phyloP scores from a whole-genome alignment of 2,888 invertebrate genomes.

The Rhamnusium bicolor region DNA sequence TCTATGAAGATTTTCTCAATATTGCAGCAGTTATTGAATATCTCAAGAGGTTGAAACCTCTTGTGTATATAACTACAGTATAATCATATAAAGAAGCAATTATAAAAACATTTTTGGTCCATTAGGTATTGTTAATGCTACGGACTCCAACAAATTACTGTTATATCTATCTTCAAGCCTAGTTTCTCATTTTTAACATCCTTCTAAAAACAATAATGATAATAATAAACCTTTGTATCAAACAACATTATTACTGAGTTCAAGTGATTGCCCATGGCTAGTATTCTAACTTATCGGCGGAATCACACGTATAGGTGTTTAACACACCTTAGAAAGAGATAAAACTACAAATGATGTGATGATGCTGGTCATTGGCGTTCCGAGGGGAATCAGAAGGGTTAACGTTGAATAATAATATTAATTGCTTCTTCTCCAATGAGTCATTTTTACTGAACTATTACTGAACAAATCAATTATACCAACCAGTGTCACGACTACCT shows the following conservation, averaged over 20 bases:
- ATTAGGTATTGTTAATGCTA: not conserved
- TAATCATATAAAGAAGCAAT: not conserved
- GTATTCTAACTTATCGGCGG: not conserved
- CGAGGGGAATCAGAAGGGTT: not conserved
- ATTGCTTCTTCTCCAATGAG: not conserved
- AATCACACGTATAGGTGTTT: conserved; percentile 9
- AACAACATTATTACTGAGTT: conserved; percentile 15
- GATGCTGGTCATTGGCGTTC: conserved; percentile 14
- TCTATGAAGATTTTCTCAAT: not conserved
- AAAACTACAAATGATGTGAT: conserved; percentile 15
- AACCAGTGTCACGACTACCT: no score
- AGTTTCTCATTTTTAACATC: not conserved
- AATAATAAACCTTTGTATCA: conserved; percentile 19
- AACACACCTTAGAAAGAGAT: conserved; percentile 20
- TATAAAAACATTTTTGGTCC: not conserved
- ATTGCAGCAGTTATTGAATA: not conserved
- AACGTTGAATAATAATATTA: conserved; percentile 1
- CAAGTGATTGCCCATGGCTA: conserved; percentile 15
- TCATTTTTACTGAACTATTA: no score
- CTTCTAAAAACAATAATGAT: conserved; percentile 18
- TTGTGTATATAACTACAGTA: not conserved
- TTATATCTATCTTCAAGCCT: not conserved
- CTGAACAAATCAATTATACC: no score
- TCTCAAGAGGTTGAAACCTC: not conserved
- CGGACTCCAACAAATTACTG: not conserved